These are phyloP conservation scores for Meda fulgida DNA, from an alignment of 2,797 vertebrate genomes.

Conservation along the genomic window DNA sequence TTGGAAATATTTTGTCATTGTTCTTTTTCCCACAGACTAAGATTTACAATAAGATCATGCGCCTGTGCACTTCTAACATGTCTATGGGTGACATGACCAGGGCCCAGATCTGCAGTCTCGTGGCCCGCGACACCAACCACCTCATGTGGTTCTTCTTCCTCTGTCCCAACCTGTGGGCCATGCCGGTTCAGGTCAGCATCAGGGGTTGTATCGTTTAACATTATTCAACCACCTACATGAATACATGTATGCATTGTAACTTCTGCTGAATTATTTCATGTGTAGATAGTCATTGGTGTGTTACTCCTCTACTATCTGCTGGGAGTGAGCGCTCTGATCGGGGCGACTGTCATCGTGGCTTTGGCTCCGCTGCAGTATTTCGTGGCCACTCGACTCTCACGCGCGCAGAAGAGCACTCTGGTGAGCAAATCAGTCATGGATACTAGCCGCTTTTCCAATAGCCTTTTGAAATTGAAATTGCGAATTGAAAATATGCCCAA, in stretches of 20 bases:
- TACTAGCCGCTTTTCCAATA: no score
- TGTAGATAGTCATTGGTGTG: constrained; percentile 92
- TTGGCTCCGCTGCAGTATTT: constrained; percentile 97
- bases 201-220: not conserved
- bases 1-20: not conserved
- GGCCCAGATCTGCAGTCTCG: constrained; percentile 95
- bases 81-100: constrained; percentile 96
- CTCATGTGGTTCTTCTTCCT: constrained; percentile 99
- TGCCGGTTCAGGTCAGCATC: constrained; percentile 91
- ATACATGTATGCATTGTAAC: not conserved
- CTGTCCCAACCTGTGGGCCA: constrained; percentile 97
- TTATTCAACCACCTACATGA: not conserved
- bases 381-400: constrained; percentile 95
- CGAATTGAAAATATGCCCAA: no score
- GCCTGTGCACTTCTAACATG: constrained; percentile 95
- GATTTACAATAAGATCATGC: constrained; percentile 99
- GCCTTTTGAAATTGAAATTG: no score
- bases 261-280: not conserved
- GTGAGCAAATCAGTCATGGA: constrained; percentile 75
- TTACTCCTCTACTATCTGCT: constrained; percentile 96
- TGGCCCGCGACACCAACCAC: constrained; percentile 97
- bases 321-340: constrained; percentile 97
- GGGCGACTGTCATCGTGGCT: constrained; percentile 92
- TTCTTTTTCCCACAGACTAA: constrained; percentile 81
- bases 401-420: constrained; percentile 94